These are phyloP conservation scores for Polymixis lichenea DNA, from an alignment of 2,888 invertebrate genomes.

Conservation along the genomic window DNA sequence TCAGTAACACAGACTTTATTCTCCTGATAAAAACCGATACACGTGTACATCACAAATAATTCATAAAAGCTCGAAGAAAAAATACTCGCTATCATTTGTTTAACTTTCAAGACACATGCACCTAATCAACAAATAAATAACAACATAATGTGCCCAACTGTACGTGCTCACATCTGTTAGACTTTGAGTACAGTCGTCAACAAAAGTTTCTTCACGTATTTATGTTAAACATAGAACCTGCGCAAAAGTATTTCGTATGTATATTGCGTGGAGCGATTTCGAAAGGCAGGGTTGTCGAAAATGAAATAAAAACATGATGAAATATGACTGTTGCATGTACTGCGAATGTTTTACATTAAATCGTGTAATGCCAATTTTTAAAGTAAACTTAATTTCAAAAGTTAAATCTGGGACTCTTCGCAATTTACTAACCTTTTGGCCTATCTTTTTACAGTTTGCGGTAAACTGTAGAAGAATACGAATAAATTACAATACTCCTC, in stretches of 20 bases:
- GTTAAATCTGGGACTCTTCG: too few relatives aligned
- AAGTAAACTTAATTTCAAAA: too few relatives aligned
- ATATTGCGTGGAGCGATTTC: constrained; percentile 37
- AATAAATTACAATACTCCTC: too few relatives aligned
- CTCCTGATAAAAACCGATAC: background rate
- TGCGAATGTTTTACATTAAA: background rate
- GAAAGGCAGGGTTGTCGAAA: constrained; percentile 43
- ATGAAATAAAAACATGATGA: background rate
- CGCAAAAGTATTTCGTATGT: constrained; percentile 55
- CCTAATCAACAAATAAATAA: constrained; percentile 43
- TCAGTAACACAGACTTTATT: background rate
- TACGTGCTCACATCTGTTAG: constrained; percentile 40
- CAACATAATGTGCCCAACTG: constrained; percentile 11
- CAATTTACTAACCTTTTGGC: too few relatives aligned
- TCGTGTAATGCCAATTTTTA: background rate
- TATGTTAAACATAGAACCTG: constrained; percentile 57
- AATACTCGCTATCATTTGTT: constrained; percentile 7
- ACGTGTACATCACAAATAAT: background rate
- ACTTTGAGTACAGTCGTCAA: constrained; percentile 41
- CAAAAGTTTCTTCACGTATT: constrained; percentile 56
- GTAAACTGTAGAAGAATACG: too few relatives aligned
- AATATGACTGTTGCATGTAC: background rate
- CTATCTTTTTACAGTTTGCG: too few relatives aligned
- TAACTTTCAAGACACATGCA: constrained; percentile 17
- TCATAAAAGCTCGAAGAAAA: background rate